These are phyloP conservation scores for Meriones psammophilus DNA, from an alignment of 2,797 vertebrate species.

Conservation along the genomic window DNA sequence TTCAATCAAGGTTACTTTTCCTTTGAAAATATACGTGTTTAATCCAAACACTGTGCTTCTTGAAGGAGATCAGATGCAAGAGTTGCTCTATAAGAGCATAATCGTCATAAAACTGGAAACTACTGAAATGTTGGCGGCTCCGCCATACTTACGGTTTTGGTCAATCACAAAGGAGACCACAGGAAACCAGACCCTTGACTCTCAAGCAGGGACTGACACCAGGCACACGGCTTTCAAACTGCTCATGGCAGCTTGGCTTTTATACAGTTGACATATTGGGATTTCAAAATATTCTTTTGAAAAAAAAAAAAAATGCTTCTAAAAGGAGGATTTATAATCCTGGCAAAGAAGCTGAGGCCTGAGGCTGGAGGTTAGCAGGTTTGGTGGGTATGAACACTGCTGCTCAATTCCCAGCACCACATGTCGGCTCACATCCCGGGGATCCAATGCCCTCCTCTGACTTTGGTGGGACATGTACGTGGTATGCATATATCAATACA, in stretches of 20 bases:
- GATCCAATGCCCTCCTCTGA: neutral
- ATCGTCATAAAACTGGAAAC: constrained; percentile 35
- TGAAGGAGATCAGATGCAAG: neutral
- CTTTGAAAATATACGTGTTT: neutral
- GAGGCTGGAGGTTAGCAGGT: neutral
- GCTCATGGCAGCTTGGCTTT: neutral
- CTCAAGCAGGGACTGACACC: neutral
- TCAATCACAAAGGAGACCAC: neutral
- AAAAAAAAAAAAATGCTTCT: neutral
- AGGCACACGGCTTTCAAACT: neutral
- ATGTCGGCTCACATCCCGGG: neutral
- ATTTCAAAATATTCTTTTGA: neutral
- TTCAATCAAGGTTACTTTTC: neutral
- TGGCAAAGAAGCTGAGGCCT: neutral
- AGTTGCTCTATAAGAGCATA: neutral
- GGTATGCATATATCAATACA: neutral
- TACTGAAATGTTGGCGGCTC: neutral
- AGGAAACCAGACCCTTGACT: neutral
- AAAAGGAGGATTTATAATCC: neutral
- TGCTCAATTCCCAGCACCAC: neutral
- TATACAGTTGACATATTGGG: neutral
- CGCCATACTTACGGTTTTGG: neutral
- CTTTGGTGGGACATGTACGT: neutral
- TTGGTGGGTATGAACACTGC: neutral
- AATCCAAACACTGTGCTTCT: neutral